These are phyloP conservation scores for Julus scanicus DNA, from an alignment of 2,888 invertebrate genomes.

Conservation along the genomic window DNA sequence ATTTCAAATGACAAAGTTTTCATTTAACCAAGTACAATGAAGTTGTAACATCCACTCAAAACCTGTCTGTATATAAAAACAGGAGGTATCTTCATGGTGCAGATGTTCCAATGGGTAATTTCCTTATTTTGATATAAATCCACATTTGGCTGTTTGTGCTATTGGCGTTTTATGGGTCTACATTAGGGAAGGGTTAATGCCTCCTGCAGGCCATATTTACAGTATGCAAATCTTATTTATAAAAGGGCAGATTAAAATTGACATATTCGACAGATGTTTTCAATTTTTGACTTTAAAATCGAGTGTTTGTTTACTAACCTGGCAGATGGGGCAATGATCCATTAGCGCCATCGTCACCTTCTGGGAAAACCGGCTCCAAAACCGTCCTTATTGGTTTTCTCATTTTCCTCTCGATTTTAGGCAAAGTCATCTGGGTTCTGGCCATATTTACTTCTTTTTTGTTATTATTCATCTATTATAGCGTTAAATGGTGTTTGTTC, in stretches of 20 bases:
- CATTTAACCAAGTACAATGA: too few species aligned
- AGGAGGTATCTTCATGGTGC: background rate
- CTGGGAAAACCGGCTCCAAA: background rate
- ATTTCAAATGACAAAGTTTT: too few species aligned
- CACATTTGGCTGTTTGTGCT: background rate
- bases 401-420: background rate
- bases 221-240: background rate
- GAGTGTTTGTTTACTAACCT: background rate
- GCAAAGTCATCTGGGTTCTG: background rate
- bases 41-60: too few species aligned
- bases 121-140: background rate
- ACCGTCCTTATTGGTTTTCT: background rate
- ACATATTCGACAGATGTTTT: conserved; percentile 16
- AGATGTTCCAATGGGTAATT: background rate
- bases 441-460: background rate
- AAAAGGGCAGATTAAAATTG: background rate
- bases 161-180: background rate
- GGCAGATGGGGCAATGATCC: conserved; percentile 15
- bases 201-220: background rate
- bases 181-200: conserved; percentile 15
- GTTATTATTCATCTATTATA: background rate
- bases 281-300: background rate
- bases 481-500: background rate
- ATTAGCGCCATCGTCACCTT: background rate
- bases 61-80: too few species aligned